Base-by-base conservation (phyloP, 2,113 vertebrate genomes). In the Regulus satrapa region DNA sequence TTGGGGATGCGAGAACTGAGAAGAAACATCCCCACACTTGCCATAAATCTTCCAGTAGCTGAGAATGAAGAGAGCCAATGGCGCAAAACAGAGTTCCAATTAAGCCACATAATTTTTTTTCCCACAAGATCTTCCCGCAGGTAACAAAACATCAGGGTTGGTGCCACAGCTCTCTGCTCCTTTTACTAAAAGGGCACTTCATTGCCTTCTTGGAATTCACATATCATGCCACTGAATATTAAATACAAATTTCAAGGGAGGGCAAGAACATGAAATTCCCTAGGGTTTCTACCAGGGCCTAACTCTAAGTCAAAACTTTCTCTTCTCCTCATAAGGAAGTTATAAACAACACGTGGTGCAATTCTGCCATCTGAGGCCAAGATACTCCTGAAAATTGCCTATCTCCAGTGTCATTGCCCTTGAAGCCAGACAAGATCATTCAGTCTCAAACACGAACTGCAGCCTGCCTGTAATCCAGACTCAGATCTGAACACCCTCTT, bases 21-120 rank as follows among this genome's bases (percentile, higher is more conserved):
- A 77, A 88, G 73, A 87, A 85, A 77, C 6, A 2, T 89, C 92
- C 71, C 78, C 51, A 36, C 1, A 10, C 69, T 46, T 32, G 52
- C 66, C 56, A 68, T 61, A 94, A 97, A 89, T 79, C 63, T 78
- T 40, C 89, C 58, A 85, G 46, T 14, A 77, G 69, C 67, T 85
- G 62, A 88, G 63, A 93, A 73, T 20, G 45, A 91, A 78, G 66
- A 64, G 29, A 82, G 41, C 9, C 74, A 41, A 61, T 73, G 63
- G 87, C 58, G 94, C 51, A 96, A 94, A 91, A 80, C 41, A 76
- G 54, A 85, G 83, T 86, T 90, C 63, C 45, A 90, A 76, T 93
- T 90, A 88, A 95, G 41, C 23, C 54, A 79, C 9, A 0, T 51
- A 19, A 16, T 25, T 51, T 43, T 71, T 71, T 76, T 59, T 83